A percentile compares a stretch with the other conserved stretches of the same genome.
These are phyloP conservation scores for Elysia crispata DNA, from an alignment of 2,888 invertebrate species.

Conservation along the genomic window DNA sequence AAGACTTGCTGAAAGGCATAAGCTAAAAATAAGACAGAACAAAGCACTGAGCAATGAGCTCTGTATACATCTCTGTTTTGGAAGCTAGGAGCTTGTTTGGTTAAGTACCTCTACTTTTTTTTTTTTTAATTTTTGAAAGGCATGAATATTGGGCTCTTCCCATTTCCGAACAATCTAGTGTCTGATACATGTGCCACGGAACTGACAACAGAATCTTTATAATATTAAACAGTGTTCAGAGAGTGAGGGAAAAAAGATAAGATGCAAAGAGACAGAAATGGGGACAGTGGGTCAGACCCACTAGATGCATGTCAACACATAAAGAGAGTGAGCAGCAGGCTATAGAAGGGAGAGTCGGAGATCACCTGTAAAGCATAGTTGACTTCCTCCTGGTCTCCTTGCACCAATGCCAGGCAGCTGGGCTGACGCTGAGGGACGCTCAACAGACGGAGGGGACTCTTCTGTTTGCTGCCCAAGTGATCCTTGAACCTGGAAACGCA, in stretches of 20 bases:
- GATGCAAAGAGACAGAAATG: not conserved
- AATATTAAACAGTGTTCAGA: no score
- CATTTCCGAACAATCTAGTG: no score
- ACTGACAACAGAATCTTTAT: no score
- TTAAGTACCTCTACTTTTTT: no score
- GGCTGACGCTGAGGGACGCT: constrained; percentile 39
- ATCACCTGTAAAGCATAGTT: constrained; percentile 34
- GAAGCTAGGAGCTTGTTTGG: no score
- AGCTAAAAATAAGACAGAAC: no score
- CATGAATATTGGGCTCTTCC: no score
- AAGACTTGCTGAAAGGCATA: no score
- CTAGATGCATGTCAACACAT: not conserved
- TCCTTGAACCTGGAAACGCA: constrained; percentile 22
- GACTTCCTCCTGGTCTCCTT: constrained; percentile 36
- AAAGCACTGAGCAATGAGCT: no score
- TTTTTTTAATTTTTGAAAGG: no score
- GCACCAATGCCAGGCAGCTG: constrained; percentile 44
- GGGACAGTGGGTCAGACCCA: not conserved
- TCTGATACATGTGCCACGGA: no score
- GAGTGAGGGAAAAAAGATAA: not conserved
- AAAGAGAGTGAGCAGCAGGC: not conserved
- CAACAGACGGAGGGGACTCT: constrained; percentile 35
- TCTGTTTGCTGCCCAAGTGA: constrained; percentile 20
- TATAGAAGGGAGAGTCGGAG: not conserved
- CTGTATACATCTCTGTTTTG: no score